Percentiles rank a stretch among this genome's conserved stretches.
Conservation (phyloP, 2,113 vertebrate species). For the Cyanoderma ruficeps region DNA sequence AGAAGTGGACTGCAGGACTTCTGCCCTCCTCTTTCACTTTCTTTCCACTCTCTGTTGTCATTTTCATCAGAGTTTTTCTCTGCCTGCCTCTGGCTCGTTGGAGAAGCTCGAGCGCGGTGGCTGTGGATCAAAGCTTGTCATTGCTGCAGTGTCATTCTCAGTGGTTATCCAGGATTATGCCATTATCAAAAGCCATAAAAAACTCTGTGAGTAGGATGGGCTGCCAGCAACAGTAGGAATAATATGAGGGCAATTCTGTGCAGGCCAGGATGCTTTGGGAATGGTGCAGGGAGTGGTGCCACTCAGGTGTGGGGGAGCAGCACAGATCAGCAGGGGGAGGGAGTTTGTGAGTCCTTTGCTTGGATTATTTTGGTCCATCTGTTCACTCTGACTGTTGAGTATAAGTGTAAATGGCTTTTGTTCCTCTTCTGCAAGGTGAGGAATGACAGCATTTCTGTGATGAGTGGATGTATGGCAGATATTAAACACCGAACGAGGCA, state of each 20-base stretch:
- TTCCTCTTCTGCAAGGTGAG: neutral
- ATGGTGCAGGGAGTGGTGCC: neutral
- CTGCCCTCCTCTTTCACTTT: neutral
- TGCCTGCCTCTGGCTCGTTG: neutral
- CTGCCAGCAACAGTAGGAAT: neutral
- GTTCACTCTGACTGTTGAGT: neutral
- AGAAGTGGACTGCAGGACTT: neutral
- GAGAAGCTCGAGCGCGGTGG: neutral
- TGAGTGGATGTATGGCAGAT: neutral
- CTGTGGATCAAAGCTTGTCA: neutral
- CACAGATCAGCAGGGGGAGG: neutral
- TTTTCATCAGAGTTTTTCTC: neutral
- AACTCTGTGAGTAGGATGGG: neutral
- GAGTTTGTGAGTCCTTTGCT: neutral
- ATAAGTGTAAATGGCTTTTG: neutral
- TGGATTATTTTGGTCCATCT: neutral
- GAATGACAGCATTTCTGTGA: neutral
- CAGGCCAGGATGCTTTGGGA: neutral
- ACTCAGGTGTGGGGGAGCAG: neutral
- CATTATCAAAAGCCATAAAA: neutral
- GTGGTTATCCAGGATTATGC: neutral
- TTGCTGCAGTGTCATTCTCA: neutral
- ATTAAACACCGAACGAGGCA: neutral
- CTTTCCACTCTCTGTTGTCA: neutral
- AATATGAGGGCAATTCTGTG: accelerated